phyloP scores from a whole-genome alignment of 1,140 invertebrate species.

The Eurytemora carolleeae region DNA sequence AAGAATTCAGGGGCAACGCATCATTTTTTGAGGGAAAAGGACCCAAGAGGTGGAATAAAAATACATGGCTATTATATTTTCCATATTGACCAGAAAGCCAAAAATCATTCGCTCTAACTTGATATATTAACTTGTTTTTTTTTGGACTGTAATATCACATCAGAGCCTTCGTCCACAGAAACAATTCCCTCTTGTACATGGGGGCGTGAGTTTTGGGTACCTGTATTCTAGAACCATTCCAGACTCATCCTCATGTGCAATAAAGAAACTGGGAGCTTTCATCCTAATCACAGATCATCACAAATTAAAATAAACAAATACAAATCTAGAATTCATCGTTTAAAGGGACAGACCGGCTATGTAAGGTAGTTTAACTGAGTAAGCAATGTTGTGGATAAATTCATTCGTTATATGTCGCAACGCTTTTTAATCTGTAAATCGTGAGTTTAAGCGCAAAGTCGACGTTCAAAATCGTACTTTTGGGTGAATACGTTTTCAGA shows the following conservation, averaged over 20 bases:
- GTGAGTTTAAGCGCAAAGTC: too few species aligned
- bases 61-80: not conserved
- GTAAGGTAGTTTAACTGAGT: not conserved
- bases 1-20: too few species aligned
- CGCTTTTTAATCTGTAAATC: too few species aligned
- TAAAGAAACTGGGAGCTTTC: conserved; percentile 82
- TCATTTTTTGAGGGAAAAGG: too few species aligned
- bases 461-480: too few species aligned
- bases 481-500: too few species aligned
- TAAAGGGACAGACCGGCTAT: not conserved
- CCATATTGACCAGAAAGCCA: not conserved
- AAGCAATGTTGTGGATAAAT: too few species aligned
- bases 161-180: not conserved
- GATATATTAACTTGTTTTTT: not conserved
- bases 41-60: not conserved
- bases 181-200: not conserved
- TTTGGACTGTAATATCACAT: too few species aligned
- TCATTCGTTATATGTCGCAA: too few species aligned
- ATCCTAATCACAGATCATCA: conserved; percentile 34
- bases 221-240: conserved; percentile 60
- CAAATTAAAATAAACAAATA: not conserved
- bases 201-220: not conserved
- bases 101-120: too few species aligned
- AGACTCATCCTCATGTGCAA: conserved; percentile 67
- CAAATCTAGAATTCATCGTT: not conserved